Evolutionary conservation across 1,140 invertebrate species (phyloP), one percentile per base, ranked within the genome.

Genomic region (Scaptomyza graminum): DNA sequence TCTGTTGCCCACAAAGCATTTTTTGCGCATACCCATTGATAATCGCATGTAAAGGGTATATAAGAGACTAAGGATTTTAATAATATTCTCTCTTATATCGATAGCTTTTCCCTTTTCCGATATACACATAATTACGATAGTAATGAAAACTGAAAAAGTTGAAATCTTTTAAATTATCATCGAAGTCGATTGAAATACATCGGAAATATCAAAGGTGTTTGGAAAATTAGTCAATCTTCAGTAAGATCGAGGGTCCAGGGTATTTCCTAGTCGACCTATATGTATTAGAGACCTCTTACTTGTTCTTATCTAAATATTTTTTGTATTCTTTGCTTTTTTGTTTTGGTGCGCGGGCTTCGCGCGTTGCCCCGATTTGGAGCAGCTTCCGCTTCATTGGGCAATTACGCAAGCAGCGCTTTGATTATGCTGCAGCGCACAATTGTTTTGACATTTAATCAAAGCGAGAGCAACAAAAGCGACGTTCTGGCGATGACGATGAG

Each of bases 401-500:
- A 83, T 83, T 83, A 83, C 79, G 80, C 80, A 76, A 76, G 75
- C 79, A 72, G 60, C 51, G 51, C 79, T 83, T 68, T 79, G 80
- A 82, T 82, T 82, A 78, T 82, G 79, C 70, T 82, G 79, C 79
- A 82, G 63, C 60, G 57, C 66, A 76, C 80, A 82, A 83, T 83
- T 83, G 80, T 83, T 83, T 83, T 83, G 80, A 83, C 80, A 83
- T 83, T 83, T 83, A 83, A 83, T 83, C 80, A 83, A 83, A 83
- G 73, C 65, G 60, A 76, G 67, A 76, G 67, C 54, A 51, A 64
- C 74, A 70, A 70, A 65, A 65, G 31, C 31, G 31, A 8, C 47
- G 28, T 57, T 18, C 46, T 50, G 57, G 16, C n/a, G n/a, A 34
- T 34, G 31, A 31, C 28, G 31, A 34, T 44, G 28, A 44, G n/a